Conservation (phyloP, 2,797 vertebrate genomes). For the Allobates femoralis region DNA sequence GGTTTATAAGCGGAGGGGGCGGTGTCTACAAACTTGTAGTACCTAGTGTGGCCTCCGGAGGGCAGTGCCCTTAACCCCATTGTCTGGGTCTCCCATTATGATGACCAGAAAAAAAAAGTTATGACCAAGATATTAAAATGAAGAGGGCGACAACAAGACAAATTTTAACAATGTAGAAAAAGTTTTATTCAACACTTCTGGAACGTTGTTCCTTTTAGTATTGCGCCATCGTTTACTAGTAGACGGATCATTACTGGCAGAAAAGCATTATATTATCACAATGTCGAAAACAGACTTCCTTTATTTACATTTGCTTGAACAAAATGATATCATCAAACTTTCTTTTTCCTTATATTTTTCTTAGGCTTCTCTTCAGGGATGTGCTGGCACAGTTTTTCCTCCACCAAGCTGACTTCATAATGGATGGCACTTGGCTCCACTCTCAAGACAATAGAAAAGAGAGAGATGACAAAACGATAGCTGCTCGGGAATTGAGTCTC, state of each 20-base stretch:
- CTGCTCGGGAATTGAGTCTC: slow-evolving; percentile 79
- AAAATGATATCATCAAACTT: not conserved
- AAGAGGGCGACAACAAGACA: no score
- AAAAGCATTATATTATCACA: not conserved
- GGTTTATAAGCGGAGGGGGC: no score
- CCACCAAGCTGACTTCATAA: slow-evolving; percentile 82
- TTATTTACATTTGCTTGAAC: not conserved
- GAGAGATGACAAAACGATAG: slow-evolving; percentile 83
- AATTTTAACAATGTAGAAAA: no score
- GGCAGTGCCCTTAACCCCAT: no score
- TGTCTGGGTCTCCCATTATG: no score
- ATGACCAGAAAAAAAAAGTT: no score
- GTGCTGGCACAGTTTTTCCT: slow-evolving; percentile 75
- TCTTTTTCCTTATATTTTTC: not conserved
- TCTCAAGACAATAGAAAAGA: slow-evolving; percentile 87
- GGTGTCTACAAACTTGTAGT: no score
- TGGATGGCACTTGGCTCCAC: slow-evolving; percentile 77
- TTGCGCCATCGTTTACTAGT: not conserved
- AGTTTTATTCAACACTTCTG: no score
- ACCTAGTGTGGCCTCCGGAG: no score
- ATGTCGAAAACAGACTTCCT: not conserved
- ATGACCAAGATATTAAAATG: no score
- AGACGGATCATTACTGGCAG: not conserved
- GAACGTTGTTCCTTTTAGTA: no score
- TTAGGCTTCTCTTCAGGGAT: not conserved